Conservation (phyloP, 2,888 invertebrate genomes). For the Eupithecia insigniata region DNA sequence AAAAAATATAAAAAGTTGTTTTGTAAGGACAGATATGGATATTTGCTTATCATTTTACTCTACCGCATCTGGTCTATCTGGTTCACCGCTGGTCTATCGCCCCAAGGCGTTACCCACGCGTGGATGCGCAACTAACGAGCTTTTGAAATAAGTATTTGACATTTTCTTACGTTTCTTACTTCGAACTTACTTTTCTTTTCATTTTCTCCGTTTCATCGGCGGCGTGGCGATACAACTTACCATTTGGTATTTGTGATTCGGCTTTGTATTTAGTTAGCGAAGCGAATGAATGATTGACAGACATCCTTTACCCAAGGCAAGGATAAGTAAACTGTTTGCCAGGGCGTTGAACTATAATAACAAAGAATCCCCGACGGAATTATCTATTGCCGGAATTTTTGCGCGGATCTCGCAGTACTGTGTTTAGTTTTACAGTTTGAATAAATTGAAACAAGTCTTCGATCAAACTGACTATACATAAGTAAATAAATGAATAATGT, state of each 20-base stretch:
- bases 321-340: neutral
- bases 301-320: neutral
- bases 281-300: conserved; percentile 12
- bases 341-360: conserved; percentile 11
- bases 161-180: neutral
- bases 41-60: neutral
- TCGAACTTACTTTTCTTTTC: neutral
- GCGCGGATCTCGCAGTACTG: neutral
- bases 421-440: conserved; percentile 6
- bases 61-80: neutral
- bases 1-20: neutral
- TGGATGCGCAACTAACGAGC: neutral
- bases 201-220: neutral
- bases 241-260: neutral
- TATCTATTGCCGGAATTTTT: neutral
- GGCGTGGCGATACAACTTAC: neutral
- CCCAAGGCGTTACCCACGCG: neutral
- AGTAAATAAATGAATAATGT: too few species aligned
- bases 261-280: conserved; percentile 8
- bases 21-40: neutral
- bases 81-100: neutral
- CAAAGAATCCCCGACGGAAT: conserved; percentile 5
- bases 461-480: conserved; percentile 7
- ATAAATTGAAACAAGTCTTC: neutral
- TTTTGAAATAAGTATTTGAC: neutral